A percentile compares a stretch with the other conserved stretches of the same genome.
phyloP scores from a whole-genome alignment of 23 tunicate species.

The Ciona savignyi region DNA sequence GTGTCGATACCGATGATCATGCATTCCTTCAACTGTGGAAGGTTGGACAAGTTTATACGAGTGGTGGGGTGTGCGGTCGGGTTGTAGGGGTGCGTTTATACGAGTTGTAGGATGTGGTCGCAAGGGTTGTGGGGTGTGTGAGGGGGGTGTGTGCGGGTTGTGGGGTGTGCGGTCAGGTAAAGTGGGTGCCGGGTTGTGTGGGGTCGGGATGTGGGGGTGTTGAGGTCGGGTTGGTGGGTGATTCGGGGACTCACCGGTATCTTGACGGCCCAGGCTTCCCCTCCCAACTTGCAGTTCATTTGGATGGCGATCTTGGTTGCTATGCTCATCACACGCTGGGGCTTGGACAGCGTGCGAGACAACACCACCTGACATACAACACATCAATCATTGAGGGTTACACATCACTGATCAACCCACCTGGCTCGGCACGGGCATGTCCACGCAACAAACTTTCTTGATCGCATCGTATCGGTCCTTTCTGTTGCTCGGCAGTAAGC shows the following conservation, averaged over 20 bases:
- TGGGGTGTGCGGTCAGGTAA: too few species aligned
- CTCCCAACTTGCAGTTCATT: slow-evolving; percentile 88
- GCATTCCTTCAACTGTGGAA: slow-evolving; percentile 34
- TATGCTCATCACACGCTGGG: slow-evolving; percentile 73
- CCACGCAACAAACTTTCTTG: slow-evolving; percentile 78
- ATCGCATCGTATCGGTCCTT: slow-evolving; percentile 83
- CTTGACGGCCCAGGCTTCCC: slow-evolving; percentile 88
- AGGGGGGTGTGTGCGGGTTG: too few species aligned
- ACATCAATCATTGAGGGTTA: too few species aligned
- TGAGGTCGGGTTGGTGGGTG: too few species aligned
- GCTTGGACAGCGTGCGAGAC: slow-evolving; percentile 58
- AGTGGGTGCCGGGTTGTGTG: too few species aligned
- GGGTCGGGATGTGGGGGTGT: too few species aligned
- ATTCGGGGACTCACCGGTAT: slow-evolving; percentile 85
- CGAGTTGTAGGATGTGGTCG: too few species aligned
- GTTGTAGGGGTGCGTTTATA: too few species aligned
- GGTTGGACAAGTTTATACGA: too few species aligned
- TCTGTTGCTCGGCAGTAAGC: slow-evolving; percentile 63
- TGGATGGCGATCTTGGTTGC: slow-evolving; percentile 90
- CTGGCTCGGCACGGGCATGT: slow-evolving; percentile 84
- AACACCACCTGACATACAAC: slow-evolving; percentile 50
- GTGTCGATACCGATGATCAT: slow-evolving; percentile 91
- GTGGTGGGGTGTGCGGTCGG: too few species aligned
- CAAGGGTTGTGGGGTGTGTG: too few species aligned
- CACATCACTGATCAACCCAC: too few species aligned